Conservation (phyloP, 2,113 vertebrate genomes). For the Notothenia coriiceps region DNA sequence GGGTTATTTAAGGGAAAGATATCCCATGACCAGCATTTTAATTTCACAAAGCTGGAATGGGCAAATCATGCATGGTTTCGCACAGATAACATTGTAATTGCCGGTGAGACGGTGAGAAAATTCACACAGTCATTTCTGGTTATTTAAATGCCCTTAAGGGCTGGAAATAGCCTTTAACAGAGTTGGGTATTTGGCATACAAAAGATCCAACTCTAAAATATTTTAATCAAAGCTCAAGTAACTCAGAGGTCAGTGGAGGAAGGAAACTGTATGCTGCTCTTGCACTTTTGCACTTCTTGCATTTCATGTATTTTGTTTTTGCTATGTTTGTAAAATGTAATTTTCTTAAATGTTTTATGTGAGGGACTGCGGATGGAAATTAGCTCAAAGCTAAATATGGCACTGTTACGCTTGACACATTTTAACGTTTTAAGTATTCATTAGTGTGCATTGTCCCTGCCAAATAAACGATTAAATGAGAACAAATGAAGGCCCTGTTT, state of each 20-base stretch:
- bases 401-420: too few species aligned
- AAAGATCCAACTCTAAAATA: not conserved
- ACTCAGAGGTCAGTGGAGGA: not conserved
- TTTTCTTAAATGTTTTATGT: too few species aligned
- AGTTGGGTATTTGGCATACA: not conserved
- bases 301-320: too few species aligned
- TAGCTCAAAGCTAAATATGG: too few species aligned
- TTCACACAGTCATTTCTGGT: not conserved
- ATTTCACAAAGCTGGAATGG: constrained; percentile 7
- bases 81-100: constrained; percentile 18
- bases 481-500: not conserved
- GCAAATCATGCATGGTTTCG: constrained; percentile 3
- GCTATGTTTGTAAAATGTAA: too few species aligned
- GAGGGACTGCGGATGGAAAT: too few species aligned
- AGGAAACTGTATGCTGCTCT: too few species aligned
- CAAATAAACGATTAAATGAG: too few species aligned
- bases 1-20: constrained; percentile 3
- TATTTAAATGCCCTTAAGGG: constrained; percentile 1
- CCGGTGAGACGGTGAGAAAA: not conserved
- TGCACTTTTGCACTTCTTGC: too few species aligned
- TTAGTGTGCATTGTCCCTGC: too few species aligned
- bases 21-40: not conserved
- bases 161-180: constrained; percentile 5
- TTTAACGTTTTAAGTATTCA: too few species aligned
- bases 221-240: not conserved